Conservation (phyloP, 2,888 invertebrate genomes). For the Gerris lacustris region DNA sequence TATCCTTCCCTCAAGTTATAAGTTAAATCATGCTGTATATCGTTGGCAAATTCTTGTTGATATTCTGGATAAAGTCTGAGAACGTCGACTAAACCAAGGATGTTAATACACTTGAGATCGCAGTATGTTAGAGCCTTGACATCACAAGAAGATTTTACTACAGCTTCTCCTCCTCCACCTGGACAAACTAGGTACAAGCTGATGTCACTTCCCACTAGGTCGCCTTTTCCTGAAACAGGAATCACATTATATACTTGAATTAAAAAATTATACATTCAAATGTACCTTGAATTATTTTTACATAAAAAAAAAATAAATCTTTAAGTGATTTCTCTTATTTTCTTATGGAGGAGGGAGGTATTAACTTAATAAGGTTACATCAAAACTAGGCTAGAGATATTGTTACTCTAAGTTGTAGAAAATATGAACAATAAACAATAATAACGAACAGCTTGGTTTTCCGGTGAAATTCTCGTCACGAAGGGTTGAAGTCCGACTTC, state of each 20-base stretch:
- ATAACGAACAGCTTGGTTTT: too few species aligned
- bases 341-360: too few species aligned
- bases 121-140: slow-evolving; percentile 90
- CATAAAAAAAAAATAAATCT: neutral
- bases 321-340: too few species aligned
- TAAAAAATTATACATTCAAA: neutral
- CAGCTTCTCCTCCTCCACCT: slow-evolving; percentile 48
- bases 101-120: slow-evolving; percentile 86
- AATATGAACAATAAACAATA: too few species aligned
- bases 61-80: slow-evolving; percentile 85
- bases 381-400: too few species aligned
- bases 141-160: slow-evolving; percentile 87
- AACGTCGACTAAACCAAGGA: slow-evolving; percentile 79
- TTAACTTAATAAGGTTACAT: too few species aligned
- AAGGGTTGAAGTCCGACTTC: too few species aligned
- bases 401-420: too few species aligned
- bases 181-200: slow-evolving; percentile 62
- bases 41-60: slow-evolving; percentile 84
- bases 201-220: slow-evolving; percentile 86
- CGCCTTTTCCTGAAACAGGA: slow-evolving; percentile 68
- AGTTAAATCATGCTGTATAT: slow-evolving; percentile 88
- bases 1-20: slow-evolving; percentile 89
- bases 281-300: neutral
- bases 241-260: neutral
- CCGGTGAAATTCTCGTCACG: too few species aligned